Evolutionary conservation across 2,797 vertebrate genomes (phyloP), one percentile per base, ranked within the genome.

Genomic region (Rhodeus uyekii): DNA sequence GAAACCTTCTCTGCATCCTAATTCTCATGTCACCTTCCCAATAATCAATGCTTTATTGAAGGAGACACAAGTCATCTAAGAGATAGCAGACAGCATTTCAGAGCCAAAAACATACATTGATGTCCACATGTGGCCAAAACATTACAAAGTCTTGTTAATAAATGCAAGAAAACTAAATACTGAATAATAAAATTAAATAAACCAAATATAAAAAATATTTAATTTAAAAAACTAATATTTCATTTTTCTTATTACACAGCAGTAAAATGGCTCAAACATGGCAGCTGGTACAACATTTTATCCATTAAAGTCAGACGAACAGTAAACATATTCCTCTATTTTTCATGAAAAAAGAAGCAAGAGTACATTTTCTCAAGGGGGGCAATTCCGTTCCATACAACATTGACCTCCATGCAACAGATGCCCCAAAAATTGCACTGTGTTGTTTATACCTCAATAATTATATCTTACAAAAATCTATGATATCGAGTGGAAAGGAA

Each of bases 1-100:
- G 90, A 85, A 83, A 91, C 84, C 86, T 83, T 78, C 90, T 76
- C 69, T 77, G 46, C 32, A 77, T 83, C 63, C 76, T 75, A 72
- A 78, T 78, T 86, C 65, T 83, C 75, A 48, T 84, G 81, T 86
- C 83, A 69, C 74, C 75, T 74, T 65, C 63, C 10, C 24, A 64
- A 76, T 78, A 84, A 83, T 85, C 83, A 81, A 75, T 75, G 63
- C 34, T 60, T 83, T 86, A 81, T 78, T 84, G 71, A 64, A 82
- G 67, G 61, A 78, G 80, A 68, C 73, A 78, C 44, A 8, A 83
- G 60, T 46, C 69, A 48, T 29, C 24, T 67, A 19, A 58, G 46
- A 58, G 46, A 82, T 8, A 55, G 27, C 2, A 77, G 34, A 78
- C 64, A 67, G 39, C 19, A 24, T 79, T 82, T 76, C 39, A 32